Percentiles rank a stretch among this genome's conserved stretches.
phyloP scores from a whole-genome alignment of 2,797 vertebrate species.

The Darevskia nairensis region DNA sequence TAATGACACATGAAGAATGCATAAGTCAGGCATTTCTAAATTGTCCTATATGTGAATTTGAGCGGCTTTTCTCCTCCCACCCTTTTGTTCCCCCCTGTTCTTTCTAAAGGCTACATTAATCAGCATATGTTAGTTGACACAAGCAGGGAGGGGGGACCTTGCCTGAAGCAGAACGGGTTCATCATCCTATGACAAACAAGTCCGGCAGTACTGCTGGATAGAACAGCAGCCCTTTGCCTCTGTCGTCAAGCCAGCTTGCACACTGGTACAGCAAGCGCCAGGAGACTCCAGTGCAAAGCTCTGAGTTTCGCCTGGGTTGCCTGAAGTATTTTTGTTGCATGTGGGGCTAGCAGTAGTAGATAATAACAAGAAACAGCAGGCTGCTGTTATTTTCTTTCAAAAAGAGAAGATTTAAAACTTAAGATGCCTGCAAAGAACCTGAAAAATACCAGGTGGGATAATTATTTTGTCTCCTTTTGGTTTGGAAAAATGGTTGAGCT shows the following conservation, averaged over 20 bases:
- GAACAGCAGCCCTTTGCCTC: conserved; percentile 81
- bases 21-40: background rate
- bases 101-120: background rate
- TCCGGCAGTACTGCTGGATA: conserved; percentile 73
- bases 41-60: background rate
- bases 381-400: background rate
- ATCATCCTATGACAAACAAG: background rate
- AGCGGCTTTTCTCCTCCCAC: background rate
- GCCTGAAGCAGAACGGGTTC: background rate
- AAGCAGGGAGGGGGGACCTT: background rate
- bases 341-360: background rate
- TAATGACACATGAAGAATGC: background rate
- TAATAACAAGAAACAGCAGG: background rate
- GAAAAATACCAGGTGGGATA: conserved; percentile 25
- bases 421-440: conserved; percentile 32
- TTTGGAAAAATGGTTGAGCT: background rate
- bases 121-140: background rate
- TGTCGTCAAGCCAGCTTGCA: conserved; percentile 76
- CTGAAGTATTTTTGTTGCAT: conserved; percentile 42
- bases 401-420: background rate
- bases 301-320: conserved; percentile 55
- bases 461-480: background rate
- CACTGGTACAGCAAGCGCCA: conserved; percentile 77
- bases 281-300: conserved; percentile 75
- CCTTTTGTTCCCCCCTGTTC: background rate